Evolutionary conservation across 2,888 invertebrate genomes (phyloP).

Genomic region (Empis stercorea): DNA sequence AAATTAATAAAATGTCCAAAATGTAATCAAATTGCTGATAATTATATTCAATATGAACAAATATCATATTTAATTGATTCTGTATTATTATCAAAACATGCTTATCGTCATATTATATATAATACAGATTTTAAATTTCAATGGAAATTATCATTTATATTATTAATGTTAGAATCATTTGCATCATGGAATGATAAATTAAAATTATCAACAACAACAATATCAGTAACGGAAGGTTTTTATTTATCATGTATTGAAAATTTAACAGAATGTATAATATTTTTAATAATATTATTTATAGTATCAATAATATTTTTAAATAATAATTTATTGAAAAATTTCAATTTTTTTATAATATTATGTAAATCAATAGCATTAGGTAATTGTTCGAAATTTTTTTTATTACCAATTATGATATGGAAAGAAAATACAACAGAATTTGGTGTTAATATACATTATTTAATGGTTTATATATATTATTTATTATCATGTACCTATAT

Average conservation of each 20-base stretch:
- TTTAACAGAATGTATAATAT: slow-evolving; percentile 30
- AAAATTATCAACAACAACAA: slow-evolving; percentile 21
- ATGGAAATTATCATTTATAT: slow-evolving; percentile 68
- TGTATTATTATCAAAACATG: slow-evolving; percentile 63
- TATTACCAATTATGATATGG: slow-evolving; percentile 54
- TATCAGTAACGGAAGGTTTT: slow-evolving; percentile 37
- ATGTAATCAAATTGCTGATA: slow-evolving; percentile 68
- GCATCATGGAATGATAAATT: slow-evolving; percentile 44
- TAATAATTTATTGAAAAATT: neutral
- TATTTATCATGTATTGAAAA: slow-evolving; percentile 44
- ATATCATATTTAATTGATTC: slow-evolving; percentile 77
- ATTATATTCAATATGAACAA: slow-evolving; percentile 85
- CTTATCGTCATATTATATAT: slow-evolving; percentile 73
- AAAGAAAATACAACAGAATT: slow-evolving; percentile 32
- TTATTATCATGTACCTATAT: slow-evolving; percentile 49
- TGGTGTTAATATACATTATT: slow-evolving; percentile 38
- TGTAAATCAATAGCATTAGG: slow-evolving; percentile 48
- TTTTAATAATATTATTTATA: neutral
- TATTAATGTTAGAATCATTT: slow-evolving; percentile 71
- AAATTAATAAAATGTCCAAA: slow-evolving; percentile 61
- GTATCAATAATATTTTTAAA: neutral
- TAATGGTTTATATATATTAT: slow-evolving; percentile 51
- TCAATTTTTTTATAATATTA: slow-evolving; percentile 22
- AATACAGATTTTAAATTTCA: slow-evolving; percentile 64
- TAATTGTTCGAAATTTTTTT: slow-evolving; percentile 44